A percentile compares a stretch with the other conserved stretches of the same genome.
Evolutionary conservation across 2,797 vertebrate species (phyloP).

Genomic region (Morelia viridis): DNA sequence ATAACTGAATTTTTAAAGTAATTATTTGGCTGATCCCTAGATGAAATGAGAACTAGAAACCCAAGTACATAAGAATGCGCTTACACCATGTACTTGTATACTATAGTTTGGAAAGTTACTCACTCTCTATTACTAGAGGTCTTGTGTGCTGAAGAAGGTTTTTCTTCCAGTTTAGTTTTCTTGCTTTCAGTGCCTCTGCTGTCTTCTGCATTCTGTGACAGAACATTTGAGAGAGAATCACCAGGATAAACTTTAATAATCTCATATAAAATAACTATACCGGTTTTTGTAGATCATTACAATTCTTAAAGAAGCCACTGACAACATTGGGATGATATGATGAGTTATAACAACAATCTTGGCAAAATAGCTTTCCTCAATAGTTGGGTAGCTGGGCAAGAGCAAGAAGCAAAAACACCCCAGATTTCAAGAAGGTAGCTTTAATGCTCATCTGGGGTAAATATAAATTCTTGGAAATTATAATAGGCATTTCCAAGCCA

Average conservation of each 20-base stretch:
- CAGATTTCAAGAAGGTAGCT: background rate
- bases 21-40: background rate
- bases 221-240: slow-evolving; percentile 60
- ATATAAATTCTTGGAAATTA: background rate
- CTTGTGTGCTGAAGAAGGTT: slow-evolving; percentile 87
- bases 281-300: background rate
- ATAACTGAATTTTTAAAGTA: background rate
- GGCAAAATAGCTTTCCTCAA: background rate
- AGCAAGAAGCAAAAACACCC: background rate
- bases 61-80: background rate
- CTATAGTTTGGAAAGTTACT: slow-evolving; percentile 58
- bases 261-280: background rate
- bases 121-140: slow-evolving; percentile 90
- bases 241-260: slow-evolving; percentile 29
- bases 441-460: background rate
- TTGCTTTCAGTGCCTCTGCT: slow-evolving; percentile 86
- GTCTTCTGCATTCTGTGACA: slow-evolving; percentile 88
- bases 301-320: background rate
- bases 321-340: fast-evolving
- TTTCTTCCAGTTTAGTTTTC: slow-evolving; percentile 90
- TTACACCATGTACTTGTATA: background rate
- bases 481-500: background rate
- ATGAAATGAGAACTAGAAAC: background rate
- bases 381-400: background rate
- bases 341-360: background rate